Evolutionary conservation across 2,113 vertebrate genomes (phyloP), one percentile per base, ranked within the genome.

Genomic region (Pandion haliaetus): DNA sequence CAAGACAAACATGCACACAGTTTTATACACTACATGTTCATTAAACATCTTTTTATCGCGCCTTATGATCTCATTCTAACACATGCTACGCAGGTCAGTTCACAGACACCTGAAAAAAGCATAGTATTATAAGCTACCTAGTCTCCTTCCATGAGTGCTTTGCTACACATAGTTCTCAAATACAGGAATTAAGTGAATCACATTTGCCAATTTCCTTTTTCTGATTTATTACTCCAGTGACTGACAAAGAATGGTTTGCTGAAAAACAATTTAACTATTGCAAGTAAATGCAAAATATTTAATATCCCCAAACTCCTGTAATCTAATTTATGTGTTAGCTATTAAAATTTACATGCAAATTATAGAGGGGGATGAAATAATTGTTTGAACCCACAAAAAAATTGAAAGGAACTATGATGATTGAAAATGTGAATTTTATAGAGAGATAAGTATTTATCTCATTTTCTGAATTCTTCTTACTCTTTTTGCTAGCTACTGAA

Each of bases 31-130:
- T 71, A 34, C 24, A 85, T 1, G 19, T 89, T 90, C 88, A 92
- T 61, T 77, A 88, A 90, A 21, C 74, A 63, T 31, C 69, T 77
- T 91, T 87, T 72, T 50, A 90, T 95, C 32, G 0, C 12, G 36
- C 70, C 77, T 95, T 74, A 91, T 82, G 84, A 96, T 85, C 95
- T 96, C 96, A 96, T 69, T 65, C 84, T 85, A 86, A 80, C 62
- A 93, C 40, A 45, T 9, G 47, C 34, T 93, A 10, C 62, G 29
- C 81, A 55, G 74, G 66, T 69, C 81, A 93, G 65, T n/a, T 76
- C 71, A 79, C 31, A 92, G 84, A 84, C 80, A 88, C 32, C n/a
- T 12, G 38, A 34, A 62, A 47, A 80, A 31, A 77, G 28, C 10
- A 10, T 9, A 54, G 32, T 31, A 31, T 50, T 36, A 45, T 8